Base-by-base conservation (phyloP, 2,113 vertebrate species). In the Chamaetylas fuelleborni region DNA sequence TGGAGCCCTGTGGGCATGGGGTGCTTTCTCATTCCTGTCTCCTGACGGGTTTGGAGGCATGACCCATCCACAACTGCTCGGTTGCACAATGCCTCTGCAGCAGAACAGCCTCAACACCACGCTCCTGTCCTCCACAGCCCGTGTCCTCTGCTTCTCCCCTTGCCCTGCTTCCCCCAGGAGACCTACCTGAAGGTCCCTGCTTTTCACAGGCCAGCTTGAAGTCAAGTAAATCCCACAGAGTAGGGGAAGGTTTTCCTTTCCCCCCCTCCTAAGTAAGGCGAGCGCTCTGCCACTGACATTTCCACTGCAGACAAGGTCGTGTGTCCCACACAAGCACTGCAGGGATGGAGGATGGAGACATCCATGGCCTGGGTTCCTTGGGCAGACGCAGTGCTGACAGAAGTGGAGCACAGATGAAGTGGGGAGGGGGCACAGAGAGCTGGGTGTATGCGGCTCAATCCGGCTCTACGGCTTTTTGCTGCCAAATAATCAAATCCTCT, bases 391-490 rank as follows among this genome's bases (percentile, higher is more conserved):
- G 20, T 92, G 95, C 95, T 92, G 96, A 58, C 78, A 70, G 22
- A 86, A 93, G 94, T 43, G 92, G 94, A 92, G 88, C 90, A 60
- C 72, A 90, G 74, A 48, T n/a, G 93, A 76, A 23, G 92, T 64
- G 5, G 90, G 91, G 82, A 95, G 80, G 71, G 88, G 54, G 42
- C 50, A 70, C 80, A 31, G 71, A 85, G 87, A 73, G 19, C 16
- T 70, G 80, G 45, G 25, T 40, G 66, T 5, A 12, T 80, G 92
- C 9, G 1, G 71, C 92, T 92, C 67, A 14, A 47, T 96, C 91
- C 82, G 5, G 64, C 76, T 88, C 8, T n/a, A 13, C 2, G 50
- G 76, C 74, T 86, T 90, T 94, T 86, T 56, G 88, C 82, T 83
- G 86, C 69, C 92, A 33, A 19, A 78, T 36, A 54, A 92, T 80